Base-by-base conservation (phyloP, 2,797 vertebrate genomes). In the Sebastes steindachneri region DNA sequence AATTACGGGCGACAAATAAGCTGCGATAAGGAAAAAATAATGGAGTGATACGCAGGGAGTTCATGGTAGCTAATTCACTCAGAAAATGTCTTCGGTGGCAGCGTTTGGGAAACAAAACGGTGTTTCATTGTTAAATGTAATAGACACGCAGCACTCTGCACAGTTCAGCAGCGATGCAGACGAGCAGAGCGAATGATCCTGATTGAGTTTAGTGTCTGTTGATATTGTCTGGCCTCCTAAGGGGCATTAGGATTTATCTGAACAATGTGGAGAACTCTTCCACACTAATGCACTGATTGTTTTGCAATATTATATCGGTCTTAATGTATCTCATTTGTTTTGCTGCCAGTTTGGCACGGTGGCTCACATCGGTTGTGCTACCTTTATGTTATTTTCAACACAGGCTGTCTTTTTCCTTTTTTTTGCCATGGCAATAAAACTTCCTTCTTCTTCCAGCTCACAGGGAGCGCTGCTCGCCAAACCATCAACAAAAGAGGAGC, bases 1-100 rank as follows among this genome's bases (percentile, higher is more conserved):
- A 75, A 75, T 90, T 77, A 81, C 41, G 6, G 37, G 60, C 2
- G 31, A 77, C 53, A 80, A 78, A 72, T 78, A 80, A 68, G 26
- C 31, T 6, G 51, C 0, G 54, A 77, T 79, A 41, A 35, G 23
- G 2, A 67, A 73, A 71, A 19, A 73, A 67, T 14, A 69, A 62
- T 67, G 51, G 53, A 68, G 60, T 63, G 26, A 67, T 69, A 70
- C 68, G 55, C 51, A 84, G 33, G 12, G 60, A 80, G 66, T 59
- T 77, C 54, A 51, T 25, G 14, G 25, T 28, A 9, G 48, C 37
- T 54, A 66, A 84, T 82, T 85, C 59, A 60, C 68, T 67, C 58
- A 70, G 65, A 75, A 82, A 86, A 74, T 77, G 31, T 82, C 51
- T 63, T 82, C 9, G 1, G 12, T 59, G n/a, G 33, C 26, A 59